Conservation (phyloP, 2,888 invertebrate genomes). For the Pseudococcus longispinus region DNA sequence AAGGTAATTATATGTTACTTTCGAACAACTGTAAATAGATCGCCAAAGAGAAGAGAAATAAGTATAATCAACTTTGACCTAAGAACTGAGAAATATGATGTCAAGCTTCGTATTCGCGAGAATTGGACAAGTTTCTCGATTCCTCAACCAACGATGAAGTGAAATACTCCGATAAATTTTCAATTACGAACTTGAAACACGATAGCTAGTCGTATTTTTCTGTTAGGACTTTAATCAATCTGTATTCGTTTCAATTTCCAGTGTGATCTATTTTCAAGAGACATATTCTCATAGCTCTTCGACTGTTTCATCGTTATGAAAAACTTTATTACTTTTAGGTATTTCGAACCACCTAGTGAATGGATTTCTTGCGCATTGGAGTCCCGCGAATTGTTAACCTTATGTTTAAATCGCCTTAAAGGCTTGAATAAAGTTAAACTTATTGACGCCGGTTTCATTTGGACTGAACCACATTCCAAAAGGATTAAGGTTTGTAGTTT, state of each 20-base stretch:
- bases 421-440: conserved; percentile 88
- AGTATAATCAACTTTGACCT: conserved; percentile 17
- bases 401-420: conserved; percentile 92
- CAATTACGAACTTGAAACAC: no score
- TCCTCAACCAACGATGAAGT: no score
- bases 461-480: conserved; percentile 99
- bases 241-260: no score
- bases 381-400: conserved; percentile 84
- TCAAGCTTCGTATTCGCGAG: no score
- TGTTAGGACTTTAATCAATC: no score
- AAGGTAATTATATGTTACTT: conserved; percentile 67
- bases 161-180: no score
- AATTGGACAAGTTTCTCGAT: no score
- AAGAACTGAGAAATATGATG: no score
- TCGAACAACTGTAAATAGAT: not conserved
- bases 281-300: no score
- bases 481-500: conserved; percentile 76
- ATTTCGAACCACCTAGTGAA: conserved; percentile 88
- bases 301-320: no score
- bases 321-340: conserved; percentile 65
- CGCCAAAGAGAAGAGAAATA: not conserved
- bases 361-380: conserved; percentile 88
- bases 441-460: conserved; percentile 94
- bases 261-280: no score
- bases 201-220: no score